Conservation (phyloP, 2,888 invertebrate genomes). For the Pseudanteris insignis region DNA sequence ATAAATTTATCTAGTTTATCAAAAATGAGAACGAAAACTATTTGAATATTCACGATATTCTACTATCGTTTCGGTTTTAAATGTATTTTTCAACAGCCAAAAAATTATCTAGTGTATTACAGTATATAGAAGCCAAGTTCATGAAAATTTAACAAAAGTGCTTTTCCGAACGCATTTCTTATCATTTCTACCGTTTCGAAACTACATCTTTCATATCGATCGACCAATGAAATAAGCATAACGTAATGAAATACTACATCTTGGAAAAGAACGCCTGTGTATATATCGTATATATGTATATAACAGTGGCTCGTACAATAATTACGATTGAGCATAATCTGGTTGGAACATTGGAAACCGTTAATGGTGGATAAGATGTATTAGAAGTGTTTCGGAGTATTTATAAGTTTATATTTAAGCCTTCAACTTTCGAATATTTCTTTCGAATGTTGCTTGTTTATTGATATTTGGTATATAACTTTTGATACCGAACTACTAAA, state of each 20-base stretch:
- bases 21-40: too few relatives aligned
- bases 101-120: too few relatives aligned
- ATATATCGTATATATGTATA: conserved; percentile 4
- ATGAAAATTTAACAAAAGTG: too few relatives aligned
- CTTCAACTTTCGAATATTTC: conserved; percentile 11
- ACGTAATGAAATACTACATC: neutral
- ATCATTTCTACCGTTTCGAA: too few relatives aligned
- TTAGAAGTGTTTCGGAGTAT: conserved; percentile 27
- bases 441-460: conserved; percentile 26
- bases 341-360: conserved; percentile 30
- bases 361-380: conserved; percentile 38
- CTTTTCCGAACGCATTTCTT: too few relatives aligned
- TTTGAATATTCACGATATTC: too few relatives aligned
- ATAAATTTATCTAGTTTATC: too few relatives aligned
- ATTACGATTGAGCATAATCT: conserved; percentile 6
- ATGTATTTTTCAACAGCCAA: too few relatives aligned
- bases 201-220: conserved; percentile 2
- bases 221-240: conserved; percentile 11
- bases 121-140: too few relatives aligned
- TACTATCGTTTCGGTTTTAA: too few relatives aligned
- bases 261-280: neutral
- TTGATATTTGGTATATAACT: conserved; percentile 20
- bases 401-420: conserved; percentile 29
- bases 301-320: neutral
- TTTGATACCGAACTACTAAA: conserved; percentile 25